A percentile compares a stretch with the other conserved stretches of the same genome.
These are phyloP conservation scores for Cerastis rubricosa DNA, from an alignment of 2,888 invertebrate species.

Conservation along the genomic window DNA sequence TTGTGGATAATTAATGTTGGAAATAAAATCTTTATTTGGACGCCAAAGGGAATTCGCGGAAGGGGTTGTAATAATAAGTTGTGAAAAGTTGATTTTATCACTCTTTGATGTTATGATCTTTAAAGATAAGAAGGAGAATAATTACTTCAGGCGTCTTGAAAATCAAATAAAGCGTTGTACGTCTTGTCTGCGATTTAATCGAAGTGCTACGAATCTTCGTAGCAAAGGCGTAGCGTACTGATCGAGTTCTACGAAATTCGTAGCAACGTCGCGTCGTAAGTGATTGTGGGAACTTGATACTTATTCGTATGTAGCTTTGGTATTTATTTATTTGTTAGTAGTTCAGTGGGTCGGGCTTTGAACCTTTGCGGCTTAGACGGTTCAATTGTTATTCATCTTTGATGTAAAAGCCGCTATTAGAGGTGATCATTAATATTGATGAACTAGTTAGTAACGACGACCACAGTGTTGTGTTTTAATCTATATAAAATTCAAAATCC, in stretches of 20 bases:
- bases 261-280: slow-evolving; percentile 41
- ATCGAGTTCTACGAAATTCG: slow-evolving; percentile 46
- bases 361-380: slow-evolving; percentile 8
- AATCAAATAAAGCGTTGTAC: slow-evolving; percentile 20
- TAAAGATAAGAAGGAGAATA: background rate
- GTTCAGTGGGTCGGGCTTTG: slow-evolving; percentile 15
- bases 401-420: background rate
- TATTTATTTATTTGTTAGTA: slow-evolving; percentile 33
- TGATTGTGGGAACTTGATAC: slow-evolving; percentile 25
- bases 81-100: slow-evolving; percentile 33
- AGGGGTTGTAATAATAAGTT: slow-evolving; percentile 19
- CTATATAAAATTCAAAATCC: no score
- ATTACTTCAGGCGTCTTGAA: slow-evolving; percentile 11
- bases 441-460: background rate
- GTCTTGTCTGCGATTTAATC: slow-evolving; percentile 15
- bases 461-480: background rate
- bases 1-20: slow-evolving; percentile 46
- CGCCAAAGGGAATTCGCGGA: slow-evolving; percentile 20
- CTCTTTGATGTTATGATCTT: slow-evolving; percentile 18
- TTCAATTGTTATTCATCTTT: background rate
- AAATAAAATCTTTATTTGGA: slow-evolving; percentile 33
- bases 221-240: slow-evolving; percentile 49
- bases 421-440: background rate
- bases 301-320: background rate
- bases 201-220: slow-evolving; percentile 38